These are phyloP conservation scores for Leiothrix lutea DNA, from an alignment of 2,113 vertebrate species.

Conservation along the genomic window DNA sequence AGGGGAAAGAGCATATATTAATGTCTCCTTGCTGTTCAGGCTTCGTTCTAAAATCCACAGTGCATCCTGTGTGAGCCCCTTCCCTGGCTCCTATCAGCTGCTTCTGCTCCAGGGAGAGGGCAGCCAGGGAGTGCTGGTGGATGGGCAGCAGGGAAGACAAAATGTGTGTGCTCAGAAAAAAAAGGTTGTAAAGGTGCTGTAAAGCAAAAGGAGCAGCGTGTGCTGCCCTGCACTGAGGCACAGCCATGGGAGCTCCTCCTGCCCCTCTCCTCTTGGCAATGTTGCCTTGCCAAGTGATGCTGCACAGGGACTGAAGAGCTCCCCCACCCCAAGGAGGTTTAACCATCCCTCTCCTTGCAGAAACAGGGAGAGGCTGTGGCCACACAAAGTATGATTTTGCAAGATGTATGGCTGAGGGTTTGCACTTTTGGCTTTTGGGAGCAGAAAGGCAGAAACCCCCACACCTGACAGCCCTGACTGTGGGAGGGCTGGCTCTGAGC, in stretches of 20 bases:
- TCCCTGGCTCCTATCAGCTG: background rate
- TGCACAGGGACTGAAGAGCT: background rate
- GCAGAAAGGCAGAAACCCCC: background rate
- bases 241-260: rapidly evolving
- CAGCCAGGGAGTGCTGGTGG: background rate
- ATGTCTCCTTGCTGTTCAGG: background rate
- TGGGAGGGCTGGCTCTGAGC: background rate
- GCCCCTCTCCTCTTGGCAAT: background rate
- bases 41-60: background rate
- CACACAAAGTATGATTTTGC: background rate
- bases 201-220: rapidly evolving
- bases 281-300: background rate
- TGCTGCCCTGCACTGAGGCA: background rate
- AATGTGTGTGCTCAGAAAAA: background rate
- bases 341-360: background rate
- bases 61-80: background rate
- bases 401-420: background rate
- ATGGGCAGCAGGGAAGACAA: background rate
- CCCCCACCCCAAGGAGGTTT: background rate
- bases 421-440: background rate
- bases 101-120: background rate
- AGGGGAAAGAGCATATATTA: background rate
- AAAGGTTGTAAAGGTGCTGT: background rate
- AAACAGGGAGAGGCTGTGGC: background rate
- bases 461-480: background rate